Conservation (phyloP, 2,888 invertebrate genomes). For the Stictocephala bisonia region DNA sequence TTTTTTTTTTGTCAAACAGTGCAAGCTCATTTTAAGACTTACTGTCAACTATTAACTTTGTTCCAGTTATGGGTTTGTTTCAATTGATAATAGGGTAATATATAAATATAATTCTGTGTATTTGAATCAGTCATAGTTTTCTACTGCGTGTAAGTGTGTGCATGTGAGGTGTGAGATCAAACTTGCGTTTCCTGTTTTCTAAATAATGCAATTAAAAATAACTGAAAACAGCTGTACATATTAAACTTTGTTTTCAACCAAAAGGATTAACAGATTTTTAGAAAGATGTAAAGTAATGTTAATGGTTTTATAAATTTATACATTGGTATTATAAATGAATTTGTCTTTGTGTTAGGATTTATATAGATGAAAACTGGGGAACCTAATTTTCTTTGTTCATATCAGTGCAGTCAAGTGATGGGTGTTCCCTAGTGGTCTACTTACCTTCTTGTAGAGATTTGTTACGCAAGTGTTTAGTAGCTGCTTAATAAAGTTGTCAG, state of each 20-base stretch:
- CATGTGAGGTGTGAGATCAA: conserved; percentile 27
- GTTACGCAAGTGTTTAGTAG: conserved; percentile 32
- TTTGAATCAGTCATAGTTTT: conserved; percentile 10
- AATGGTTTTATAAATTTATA: conserved; percentile 42
- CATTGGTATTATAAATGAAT: conserved; percentile 34
- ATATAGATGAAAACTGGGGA: too few relatives aligned
- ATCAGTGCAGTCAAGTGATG: conserved; percentile 19
- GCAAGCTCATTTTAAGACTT: conserved; percentile 22
- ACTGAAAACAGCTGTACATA: conserved; percentile 21
- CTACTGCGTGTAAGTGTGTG: background rate
- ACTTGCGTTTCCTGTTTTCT: background rate
- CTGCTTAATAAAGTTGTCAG: conserved; percentile 25
- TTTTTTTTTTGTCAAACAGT: conserved; percentile 7
- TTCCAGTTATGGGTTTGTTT: conserved; percentile 8
- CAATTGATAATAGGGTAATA: conserved; percentile 1
- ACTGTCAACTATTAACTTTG: background rate
- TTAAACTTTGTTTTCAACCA: conserved; percentile 32
- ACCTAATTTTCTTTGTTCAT: too few relatives aligned
- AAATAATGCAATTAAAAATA: conserved; percentile 24
- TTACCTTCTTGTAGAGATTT: conserved; percentile 23
- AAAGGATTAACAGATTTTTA: conserved; percentile 32
- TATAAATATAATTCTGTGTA: background rate
- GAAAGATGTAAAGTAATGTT: conserved; percentile 37
- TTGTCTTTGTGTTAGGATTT: conserved; percentile 21
- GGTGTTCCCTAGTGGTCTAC: background rate